These are phyloP conservation scores for Pectinophora gossypiella DNA, from an alignment of 1,140 invertebrate species.

Conservation along the genomic window DNA sequence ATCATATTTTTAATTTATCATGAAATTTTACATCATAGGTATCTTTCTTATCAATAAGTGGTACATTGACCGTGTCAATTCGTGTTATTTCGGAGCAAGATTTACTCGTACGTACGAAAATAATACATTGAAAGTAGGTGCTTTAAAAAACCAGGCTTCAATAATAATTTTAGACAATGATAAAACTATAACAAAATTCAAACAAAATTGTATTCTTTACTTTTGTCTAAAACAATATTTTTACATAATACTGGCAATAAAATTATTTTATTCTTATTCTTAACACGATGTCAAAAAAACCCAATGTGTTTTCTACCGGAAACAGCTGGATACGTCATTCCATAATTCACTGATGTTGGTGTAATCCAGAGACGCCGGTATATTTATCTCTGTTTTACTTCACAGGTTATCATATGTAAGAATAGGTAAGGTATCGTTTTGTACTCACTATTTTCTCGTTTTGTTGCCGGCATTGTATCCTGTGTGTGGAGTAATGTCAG, in stretches of 20 bases:
- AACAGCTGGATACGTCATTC: conserved; percentile 27
- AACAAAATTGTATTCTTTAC: neutral
- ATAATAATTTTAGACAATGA: no score
- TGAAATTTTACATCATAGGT: no score
- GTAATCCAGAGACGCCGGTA: conserved; percentile 20
- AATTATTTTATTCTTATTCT: neutral
- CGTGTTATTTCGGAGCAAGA: no score
- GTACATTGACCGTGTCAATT: no score
- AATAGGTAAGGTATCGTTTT: conserved; percentile 3
- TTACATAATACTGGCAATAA: neutral
- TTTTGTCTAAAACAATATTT: neutral
- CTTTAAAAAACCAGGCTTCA: no score
- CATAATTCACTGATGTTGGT: conserved; percentile 12
- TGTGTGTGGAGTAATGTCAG: conserved; percentile 39
- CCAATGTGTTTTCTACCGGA: conserved; percentile 9
- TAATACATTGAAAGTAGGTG: no score
- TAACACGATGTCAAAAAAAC: neutral
- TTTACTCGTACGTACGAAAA: no score
- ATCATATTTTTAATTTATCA: no score
- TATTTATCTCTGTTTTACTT: conserved; percentile 12
- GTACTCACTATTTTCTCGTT: conserved; percentile 7
- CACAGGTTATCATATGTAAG: neutral
- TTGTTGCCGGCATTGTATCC: conserved; percentile 22
- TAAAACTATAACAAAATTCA: neutral
- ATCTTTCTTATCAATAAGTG: no score